Evolutionary conservation across 2,888 invertebrate genomes (phyloP), one percentile per base, ranked within the genome.

Genomic region (Pseudococcus longispinus): DNA sequence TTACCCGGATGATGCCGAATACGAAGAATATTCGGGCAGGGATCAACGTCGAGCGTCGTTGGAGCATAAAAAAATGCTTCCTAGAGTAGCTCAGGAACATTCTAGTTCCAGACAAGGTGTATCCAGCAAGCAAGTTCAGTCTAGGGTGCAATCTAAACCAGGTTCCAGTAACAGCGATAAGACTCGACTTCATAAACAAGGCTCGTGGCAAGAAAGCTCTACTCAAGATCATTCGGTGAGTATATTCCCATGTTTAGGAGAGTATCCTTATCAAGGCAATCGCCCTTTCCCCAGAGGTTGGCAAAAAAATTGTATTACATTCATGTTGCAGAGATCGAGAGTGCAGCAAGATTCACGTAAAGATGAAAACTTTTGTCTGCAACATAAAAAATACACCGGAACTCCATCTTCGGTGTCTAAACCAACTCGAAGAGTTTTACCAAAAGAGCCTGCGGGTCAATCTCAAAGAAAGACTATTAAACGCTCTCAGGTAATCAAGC

Each of bases 321-420:
- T 70, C 13, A 20, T 15, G 23, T 37, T 55, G 15, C 84, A 84
- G 60, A 84, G 60, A 60, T 84, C 84, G 13, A 51, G 84, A 60
- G 2, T 80, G 13, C 77, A 37, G 42, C 42, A n/a, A 42, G 80
- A 86, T 51, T 32, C 77, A 20, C 32, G 51, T 15, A 86, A 51
- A 80, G 77, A 23, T 20, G 86, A 80, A 20, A 86, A 86, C n/a
- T 86, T 51, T 32, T 86, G 86, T 29, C 86, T 51, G 18, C 86
- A 86, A 20, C 86, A 86, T 20, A 86, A 80, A 32, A 86, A 77
- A 26, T 86, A 26, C 37, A 80, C 51, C 11, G 29, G 29, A 0
- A 32, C 29, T 42, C 46, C 77, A 15, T 85, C 85, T 1, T 70
- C 44, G n/a, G 42, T 42, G 9, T 13, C 77, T 9, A 74, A 55